phyloP scores from a whole-genome alignment of 2,113 vertebrate species.

The Solenodon paradoxus region DNA sequence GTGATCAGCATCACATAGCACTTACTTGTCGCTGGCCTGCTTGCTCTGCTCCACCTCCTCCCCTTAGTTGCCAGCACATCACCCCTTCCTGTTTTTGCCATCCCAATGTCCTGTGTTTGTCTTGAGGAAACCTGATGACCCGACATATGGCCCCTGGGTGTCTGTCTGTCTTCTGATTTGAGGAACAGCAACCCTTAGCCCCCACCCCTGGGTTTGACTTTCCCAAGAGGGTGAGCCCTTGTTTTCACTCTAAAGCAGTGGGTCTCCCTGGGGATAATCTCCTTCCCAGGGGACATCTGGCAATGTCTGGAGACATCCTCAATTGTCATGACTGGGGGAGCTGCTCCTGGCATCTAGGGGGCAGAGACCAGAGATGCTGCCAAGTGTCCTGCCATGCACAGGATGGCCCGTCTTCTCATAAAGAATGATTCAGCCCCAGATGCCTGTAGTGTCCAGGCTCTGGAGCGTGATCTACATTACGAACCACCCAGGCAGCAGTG shows the following conservation, averaged over 20 bases:
- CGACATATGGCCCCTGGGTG: fast-evolving
- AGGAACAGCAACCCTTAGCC: too few species aligned
- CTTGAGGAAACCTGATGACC: too few species aligned
- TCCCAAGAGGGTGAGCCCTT: background rate
- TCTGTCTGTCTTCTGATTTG: background rate
- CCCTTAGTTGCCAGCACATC: too few species aligned
- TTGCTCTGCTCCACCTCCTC: too few species aligned
- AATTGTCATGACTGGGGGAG: background rate
- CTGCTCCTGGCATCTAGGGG: background rate
- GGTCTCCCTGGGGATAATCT: background rate
- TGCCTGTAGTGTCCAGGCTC: fast-evolving
- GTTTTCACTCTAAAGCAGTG: background rate
- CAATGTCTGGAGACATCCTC: background rate
- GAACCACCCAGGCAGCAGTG: background rate
- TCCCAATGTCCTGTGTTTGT: too few species aligned
- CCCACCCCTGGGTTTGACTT: background rate
- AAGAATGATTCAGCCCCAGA: background rate
- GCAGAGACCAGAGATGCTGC: background rate
- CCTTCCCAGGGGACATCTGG: background rate
- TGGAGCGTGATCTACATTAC: background rate
- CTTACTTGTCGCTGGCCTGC: too few species aligned
- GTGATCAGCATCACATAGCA: too few species aligned
- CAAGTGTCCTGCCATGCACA: background rate
- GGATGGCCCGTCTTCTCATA: fast-evolving
- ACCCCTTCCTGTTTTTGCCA: too few species aligned